phyloP scores from a whole-genome alignment of 2,113 vertebrate genomes.

The Pavo muticus region DNA sequence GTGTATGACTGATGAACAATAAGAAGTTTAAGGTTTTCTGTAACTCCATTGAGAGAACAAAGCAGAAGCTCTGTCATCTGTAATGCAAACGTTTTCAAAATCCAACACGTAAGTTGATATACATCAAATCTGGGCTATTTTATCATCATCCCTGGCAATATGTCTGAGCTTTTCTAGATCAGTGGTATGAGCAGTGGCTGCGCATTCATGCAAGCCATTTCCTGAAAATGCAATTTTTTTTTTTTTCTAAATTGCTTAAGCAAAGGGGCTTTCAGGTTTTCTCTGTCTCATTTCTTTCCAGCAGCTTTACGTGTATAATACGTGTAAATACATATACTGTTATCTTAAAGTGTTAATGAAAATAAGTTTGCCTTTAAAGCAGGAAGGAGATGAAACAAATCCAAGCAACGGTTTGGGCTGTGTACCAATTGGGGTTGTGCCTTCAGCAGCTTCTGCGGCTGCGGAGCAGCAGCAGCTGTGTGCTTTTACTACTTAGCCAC shows the following conservation, averaged over 20 bases:
- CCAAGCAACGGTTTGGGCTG: background rate
- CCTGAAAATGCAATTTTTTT: background rate
- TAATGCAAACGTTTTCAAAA: background rate
- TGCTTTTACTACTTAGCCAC: rapidly evolving
- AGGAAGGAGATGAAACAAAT: background rate
- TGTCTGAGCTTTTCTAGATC: background rate
- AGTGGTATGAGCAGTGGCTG: background rate
- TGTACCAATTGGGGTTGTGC: background rate
- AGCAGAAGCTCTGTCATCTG: background rate
- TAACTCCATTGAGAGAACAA: background rate
- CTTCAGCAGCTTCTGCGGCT: background rate
- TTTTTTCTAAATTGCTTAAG: background rate
- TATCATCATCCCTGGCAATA: background rate
- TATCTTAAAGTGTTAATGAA: background rate
- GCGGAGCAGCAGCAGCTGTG: background rate
- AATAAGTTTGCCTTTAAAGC: background rate
- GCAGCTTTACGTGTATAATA: background rate
- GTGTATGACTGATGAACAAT: background rate
- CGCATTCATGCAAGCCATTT: background rate
- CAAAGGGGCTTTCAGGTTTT: background rate
- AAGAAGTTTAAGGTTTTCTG: background rate
- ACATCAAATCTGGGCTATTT: background rate
- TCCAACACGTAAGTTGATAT: background rate
- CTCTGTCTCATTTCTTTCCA: background rate
- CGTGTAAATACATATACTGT: background rate